Evolutionary conservation across 1,140 invertebrate species (phyloP).

Genomic region (Sinella curviseta): DNA sequence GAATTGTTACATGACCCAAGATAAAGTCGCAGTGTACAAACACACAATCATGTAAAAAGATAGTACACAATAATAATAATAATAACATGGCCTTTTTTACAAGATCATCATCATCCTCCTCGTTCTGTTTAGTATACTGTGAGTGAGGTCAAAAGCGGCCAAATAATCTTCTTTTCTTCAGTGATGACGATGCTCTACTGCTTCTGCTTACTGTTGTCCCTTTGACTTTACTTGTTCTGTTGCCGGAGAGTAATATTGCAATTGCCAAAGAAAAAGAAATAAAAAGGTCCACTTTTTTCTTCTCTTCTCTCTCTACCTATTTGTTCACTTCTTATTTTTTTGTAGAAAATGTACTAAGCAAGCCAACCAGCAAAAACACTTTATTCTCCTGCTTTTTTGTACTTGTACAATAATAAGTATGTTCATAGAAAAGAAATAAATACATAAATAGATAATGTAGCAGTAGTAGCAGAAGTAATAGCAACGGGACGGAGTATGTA

Average conservation of each 20-base stretch:
- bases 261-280: not conserved
- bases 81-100: not conserved
- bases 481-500: too few species aligned
- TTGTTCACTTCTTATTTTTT: not conserved
- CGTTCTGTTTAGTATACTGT: too few species aligned
- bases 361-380: not conserved
- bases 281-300: not conserved
- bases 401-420: not conserved
- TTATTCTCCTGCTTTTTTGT: not conserved
- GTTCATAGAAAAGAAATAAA: not conserved
- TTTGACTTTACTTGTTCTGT: not conserved
- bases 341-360: too few species aligned
- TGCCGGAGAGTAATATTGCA: not conserved
- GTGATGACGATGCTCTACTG: not conserved
- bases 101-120: not conserved
- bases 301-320: too few species aligned
- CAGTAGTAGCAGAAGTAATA: too few species aligned
- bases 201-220: not conserved
- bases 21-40: too few species aligned
- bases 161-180: not conserved
- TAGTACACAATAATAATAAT: not conserved
- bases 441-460: not conserved
- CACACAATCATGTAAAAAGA: too few species aligned
- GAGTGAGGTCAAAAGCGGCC: not conserved
- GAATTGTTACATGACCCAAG: not conserved